A percentile compares a stretch with the other conserved stretches of the same genome.
phyloP scores from a whole-genome alignment of 92 coral and sea anemone species.

The Bergia sp. region DNA sequence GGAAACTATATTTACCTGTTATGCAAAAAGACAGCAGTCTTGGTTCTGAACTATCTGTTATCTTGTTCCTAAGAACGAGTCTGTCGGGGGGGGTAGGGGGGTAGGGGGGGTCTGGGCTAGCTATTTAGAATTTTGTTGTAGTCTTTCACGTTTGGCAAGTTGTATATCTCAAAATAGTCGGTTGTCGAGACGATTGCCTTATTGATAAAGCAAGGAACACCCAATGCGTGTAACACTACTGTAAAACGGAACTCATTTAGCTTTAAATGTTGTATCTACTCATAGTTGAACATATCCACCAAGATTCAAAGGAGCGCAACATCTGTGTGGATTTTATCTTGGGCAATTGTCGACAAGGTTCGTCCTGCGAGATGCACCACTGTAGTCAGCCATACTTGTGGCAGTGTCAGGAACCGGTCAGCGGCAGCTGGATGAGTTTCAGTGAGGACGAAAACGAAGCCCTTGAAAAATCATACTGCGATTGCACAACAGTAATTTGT shows the following conservation, averaged over 20 bases:
- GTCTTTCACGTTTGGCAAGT: too few species aligned
- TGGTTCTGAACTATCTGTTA: too few species aligned
- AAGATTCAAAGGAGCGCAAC: constrained; percentile 3
- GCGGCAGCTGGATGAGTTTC: neutral
- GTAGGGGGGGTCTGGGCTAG: too few species aligned
- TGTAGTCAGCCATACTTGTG: constrained; percentile 16
- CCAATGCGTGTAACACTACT: too few species aligned
- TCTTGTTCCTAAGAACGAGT: too few species aligned
- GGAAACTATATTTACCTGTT: too few species aligned
- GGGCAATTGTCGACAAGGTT: constrained; percentile 20
- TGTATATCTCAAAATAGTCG: too few species aligned
- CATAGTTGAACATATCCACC: constrained; percentile 11
- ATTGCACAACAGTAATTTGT: neutral
- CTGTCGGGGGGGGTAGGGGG: too few species aligned
- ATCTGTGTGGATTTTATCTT: constrained; percentile 10
- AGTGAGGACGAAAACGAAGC: neutral
- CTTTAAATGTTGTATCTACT: neutral
- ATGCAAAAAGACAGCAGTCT: too few species aligned
- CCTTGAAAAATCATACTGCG: constrained; percentile 13
- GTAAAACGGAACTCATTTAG: neutral
- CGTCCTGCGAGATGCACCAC: constrained; percentile 35
- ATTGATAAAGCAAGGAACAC: too few species aligned
- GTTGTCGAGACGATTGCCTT: too few species aligned
- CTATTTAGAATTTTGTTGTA: too few species aligned
- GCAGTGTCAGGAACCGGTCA: neutral